phyloP scores from a whole-genome alignment of 2,888 invertebrate genomes.

The Chloroclystis v-ata region DNA sequence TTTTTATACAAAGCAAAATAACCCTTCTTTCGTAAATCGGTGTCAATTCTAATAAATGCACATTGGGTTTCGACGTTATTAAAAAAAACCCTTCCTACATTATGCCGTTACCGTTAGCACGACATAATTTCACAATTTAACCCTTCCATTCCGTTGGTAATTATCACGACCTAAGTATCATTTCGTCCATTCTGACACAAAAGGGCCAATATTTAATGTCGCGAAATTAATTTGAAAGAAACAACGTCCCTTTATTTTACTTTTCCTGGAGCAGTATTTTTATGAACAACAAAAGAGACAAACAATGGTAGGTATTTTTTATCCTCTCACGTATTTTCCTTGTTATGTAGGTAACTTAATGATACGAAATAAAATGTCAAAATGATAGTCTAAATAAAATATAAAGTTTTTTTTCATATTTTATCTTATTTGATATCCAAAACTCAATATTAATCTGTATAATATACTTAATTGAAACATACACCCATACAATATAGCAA shows the following conservation, averaged over 20 bases:
- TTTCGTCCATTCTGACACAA: slow-evolving; percentile 19
- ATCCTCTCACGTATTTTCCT: background rate
- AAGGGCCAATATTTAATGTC: slow-evolving; percentile 25
- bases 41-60: no score
- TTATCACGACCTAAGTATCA: slow-evolving; percentile 21
- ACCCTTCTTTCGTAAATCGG: no score
- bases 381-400: background rate
- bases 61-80: background rate
- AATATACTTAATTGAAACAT: no score
- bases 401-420: background rate
- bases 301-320: background rate
- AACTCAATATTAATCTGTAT: no score
- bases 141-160: slow-evolving; percentile 25
- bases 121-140: slow-evolving; percentile 22
- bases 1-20: no score
- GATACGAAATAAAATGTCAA: background rate
- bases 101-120: slow-evolving; percentile 5
- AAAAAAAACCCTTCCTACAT: background rate
- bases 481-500: no score
- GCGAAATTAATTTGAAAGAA: slow-evolving; percentile 21
- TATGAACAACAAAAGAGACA: background rate
- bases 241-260: background rate
- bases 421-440: background rate
- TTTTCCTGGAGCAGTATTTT: background rate
- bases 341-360: background rate